Percentiles rank a stretch among this genome's conserved stretches.
Evolutionary conservation across 2,888 invertebrate species (phyloP).

Genomic region (Iphiclides podalirius): DNA sequence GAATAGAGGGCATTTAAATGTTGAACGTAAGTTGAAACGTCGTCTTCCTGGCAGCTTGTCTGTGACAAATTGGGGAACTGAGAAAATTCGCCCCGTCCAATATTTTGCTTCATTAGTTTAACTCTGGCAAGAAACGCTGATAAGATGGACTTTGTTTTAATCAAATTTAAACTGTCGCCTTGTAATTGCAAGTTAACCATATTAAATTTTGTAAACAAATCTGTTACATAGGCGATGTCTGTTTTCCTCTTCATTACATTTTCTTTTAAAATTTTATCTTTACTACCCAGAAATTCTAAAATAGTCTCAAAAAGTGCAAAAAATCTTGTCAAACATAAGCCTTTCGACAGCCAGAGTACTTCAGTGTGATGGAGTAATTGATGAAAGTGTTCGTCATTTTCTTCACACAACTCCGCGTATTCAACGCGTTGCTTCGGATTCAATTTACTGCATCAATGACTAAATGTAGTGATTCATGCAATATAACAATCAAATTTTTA

Average conservation of each 20-base stretch:
- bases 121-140: conserved; percentile 35
- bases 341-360: conserved; percentile 1
- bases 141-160: conserved; percentile 36
- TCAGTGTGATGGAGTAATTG: conserved; percentile 1
- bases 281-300: too few species aligned
- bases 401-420: conserved; percentile 8
- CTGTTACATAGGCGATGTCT: conserved; percentile 36
- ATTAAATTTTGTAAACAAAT: conserved; percentile 28
- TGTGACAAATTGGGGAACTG: conserved; percentile 3
- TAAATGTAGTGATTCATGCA: conserved; percentile 7
- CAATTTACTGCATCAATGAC: conserved; percentile 11
- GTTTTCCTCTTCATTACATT: conserved; percentile 48
- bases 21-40: conserved; percentile 24
- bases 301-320: neutral
- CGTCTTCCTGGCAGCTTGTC: conserved; percentile 8
- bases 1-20: conserved; percentile 18
- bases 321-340: conserved; percentile 1
- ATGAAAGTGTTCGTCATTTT: conserved; percentile 1
- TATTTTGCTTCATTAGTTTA: conserved; percentile 37
- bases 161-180: conserved; percentile 21
- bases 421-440: conserved; percentile 23
- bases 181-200: conserved; percentile 4
- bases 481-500: conserved; percentile 13
- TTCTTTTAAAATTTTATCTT: neutral
- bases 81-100: conserved; percentile 25